These are phyloP conservation scores for Bettongia penicillata DNA, from an alignment of 2,113 vertebrate species.

Conservation along the genomic window DNA sequence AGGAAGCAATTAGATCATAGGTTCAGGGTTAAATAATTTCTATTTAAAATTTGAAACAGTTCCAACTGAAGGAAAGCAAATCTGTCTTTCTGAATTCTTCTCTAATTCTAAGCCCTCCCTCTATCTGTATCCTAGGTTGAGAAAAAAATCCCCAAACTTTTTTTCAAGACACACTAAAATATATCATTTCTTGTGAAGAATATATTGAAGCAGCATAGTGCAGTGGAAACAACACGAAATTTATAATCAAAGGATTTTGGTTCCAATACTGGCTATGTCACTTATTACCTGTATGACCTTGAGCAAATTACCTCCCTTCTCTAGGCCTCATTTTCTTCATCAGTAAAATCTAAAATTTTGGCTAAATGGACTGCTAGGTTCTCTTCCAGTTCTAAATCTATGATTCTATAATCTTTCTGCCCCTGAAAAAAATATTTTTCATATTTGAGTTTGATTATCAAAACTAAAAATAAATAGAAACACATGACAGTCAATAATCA, in stretches of 20 bases:
- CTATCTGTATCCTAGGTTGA: not conserved
- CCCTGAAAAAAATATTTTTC: not conserved
- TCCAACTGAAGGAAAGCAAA: not conserved
- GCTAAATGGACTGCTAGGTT: not conserved
- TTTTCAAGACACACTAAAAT: not conserved
- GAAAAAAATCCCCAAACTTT: not conserved
- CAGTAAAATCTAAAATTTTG: not conserved
- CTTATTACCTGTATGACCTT: not conserved
- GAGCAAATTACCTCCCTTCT: not conserved
- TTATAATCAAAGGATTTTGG: not conserved
- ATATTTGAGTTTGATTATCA: not conserved
- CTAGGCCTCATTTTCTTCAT: not conserved
- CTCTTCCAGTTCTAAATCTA: not conserved
- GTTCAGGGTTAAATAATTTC: not conserved
- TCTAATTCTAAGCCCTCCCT: not conserved
- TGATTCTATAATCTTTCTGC: not conserved
- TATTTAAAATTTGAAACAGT: conserved; percentile 10
- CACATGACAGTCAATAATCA: not conserved
- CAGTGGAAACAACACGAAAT: not conserved
- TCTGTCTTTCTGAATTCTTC: conserved; percentile 1
- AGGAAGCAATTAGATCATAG: conserved; percentile 4
- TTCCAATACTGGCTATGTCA: not conserved
- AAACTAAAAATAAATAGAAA: not conserved
- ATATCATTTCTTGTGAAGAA: not conserved
- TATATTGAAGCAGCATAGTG: not conserved